Evolutionary conservation across 2,797 vertebrate genomes (phyloP), one percentile per base, ranked within the genome.

Genomic region (Tragelaphus oryx): DNA sequence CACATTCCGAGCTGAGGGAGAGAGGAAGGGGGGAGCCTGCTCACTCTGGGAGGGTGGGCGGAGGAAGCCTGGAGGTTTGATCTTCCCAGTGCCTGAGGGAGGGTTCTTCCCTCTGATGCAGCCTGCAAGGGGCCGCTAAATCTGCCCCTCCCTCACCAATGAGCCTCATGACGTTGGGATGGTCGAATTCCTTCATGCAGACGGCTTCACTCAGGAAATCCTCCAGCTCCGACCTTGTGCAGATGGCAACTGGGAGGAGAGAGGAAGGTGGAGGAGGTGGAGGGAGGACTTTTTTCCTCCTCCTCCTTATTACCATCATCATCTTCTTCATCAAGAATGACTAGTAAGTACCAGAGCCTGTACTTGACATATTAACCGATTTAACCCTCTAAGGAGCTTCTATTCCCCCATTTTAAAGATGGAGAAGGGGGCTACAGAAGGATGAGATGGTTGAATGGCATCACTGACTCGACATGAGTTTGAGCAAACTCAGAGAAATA

Each of bases 141-240:
- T 20, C 37, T 2, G n/a, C 11, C 30, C 4, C 80, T 76, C 44
- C 26, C 98, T 98, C 95, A 99, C 99, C 99, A 0, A 99, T 98
- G 33, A 99, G 99, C 96, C 99, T 98, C 99, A 99, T 99, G 96
- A 99, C 99, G 0, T 99, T 99, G 83, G 98, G 98, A 95, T 99
- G 99, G 97, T 99, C 99, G 1, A 99, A 99, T 98, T 99, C 99
- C 92, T 99, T 99, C 99, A 99, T 99, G 97, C 99, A 99, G 80
- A 99, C 99, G 0, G 99, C 99, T 89, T 99, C 99, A 0, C 99
- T 98, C 28, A 99, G 98, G 95, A 99, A 99, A 52, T 99, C 99
- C 83, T 99, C 99, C 99, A 99, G 99, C 97, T 99, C 99, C 0
- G 99, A 98, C 44, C 99, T 99, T 0, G 99, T 99, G 59, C 99